phyloP scores from a whole-genome alignment of 2,888 invertebrate species.

The Tupiocoris notatus region DNA sequence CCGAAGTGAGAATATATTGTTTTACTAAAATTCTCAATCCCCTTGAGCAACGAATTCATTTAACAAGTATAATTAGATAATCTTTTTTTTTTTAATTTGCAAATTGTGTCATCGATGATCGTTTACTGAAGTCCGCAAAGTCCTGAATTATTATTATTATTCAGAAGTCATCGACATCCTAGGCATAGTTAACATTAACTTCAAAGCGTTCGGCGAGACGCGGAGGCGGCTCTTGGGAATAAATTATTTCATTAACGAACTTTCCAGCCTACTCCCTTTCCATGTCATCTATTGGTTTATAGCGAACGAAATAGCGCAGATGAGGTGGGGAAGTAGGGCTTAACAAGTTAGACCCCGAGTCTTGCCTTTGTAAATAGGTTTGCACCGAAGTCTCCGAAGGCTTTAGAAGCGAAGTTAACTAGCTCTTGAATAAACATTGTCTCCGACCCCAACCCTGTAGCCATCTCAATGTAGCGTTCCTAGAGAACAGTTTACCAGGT shows the following conservation, averaged over 20 bases:
- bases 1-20: no score
- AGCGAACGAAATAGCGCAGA: background rate
- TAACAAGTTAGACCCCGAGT: conserved; percentile 29
- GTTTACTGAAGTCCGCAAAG: no score
- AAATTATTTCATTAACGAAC: conserved; percentile 40
- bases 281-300: conserved; percentile 38
- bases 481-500: conserved; percentile 1
- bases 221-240: conserved; percentile 10
- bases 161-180: background rate
- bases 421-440: conserved; percentile 42
- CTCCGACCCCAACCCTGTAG: background rate
- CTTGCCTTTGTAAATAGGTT: conserved; percentile 41
- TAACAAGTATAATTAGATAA: no score
- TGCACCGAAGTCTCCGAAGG: conserved; percentile 17
- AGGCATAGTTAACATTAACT: conserved; percentile 4
- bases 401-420: conserved; percentile 36
- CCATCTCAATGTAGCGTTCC: background rate
- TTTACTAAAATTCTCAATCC: no score
- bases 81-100: no score
- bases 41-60: no score
- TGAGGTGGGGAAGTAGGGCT: conserved; percentile 6
- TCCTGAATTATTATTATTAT: background rate
- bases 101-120: no score
- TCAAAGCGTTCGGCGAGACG: background rate
- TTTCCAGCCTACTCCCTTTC: conserved; percentile 16